phyloP scores from a whole-genome alignment of 2,888 invertebrate genomes.

The Temnothorax unifasciatus region DNA sequence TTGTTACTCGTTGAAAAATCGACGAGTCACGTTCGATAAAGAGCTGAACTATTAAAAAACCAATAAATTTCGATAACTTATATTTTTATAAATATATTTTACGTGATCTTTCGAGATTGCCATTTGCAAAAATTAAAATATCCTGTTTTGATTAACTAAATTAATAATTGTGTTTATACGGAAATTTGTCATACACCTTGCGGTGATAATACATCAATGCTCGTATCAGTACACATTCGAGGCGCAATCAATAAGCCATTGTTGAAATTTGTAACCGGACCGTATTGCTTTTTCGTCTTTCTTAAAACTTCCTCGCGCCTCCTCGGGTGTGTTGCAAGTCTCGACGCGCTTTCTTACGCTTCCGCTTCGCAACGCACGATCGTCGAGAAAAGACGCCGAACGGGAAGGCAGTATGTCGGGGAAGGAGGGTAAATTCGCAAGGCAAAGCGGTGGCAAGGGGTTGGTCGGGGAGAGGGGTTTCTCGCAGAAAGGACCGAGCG shows the following conservation, averaged over 20 bases:
- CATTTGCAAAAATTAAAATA: not conserved
- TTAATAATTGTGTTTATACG: conserved; percentile 5
- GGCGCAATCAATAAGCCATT: conserved; percentile 31
- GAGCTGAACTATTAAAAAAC: not conserved
- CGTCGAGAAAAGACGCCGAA: conserved; percentile 36
- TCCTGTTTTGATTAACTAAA: not conserved
- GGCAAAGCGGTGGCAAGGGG: not conserved
- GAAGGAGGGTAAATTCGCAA: conserved; percentile 15
- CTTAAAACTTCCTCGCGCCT: conserved; percentile 12
- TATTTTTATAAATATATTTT: not conserved
- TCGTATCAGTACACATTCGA: not conserved
- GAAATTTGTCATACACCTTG: not conserved
- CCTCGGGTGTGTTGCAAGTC: conserved; percentile 19
- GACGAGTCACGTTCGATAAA: not conserved
- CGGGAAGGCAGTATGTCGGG: conserved; percentile 1
- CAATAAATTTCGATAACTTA: conserved; percentile 11
- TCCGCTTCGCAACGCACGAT: conserved; percentile 38
- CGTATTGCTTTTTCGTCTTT: conserved; percentile 9
- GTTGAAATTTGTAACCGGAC: conserved; percentile 26
- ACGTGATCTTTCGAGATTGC: not conserved
- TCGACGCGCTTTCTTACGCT: conserved; percentile 35
- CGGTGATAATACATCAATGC: not conserved
- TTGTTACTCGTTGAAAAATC: conserved; percentile 15
- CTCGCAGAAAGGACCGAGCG: conserved; percentile 55
- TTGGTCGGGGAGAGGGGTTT: not conserved